Base-by-base conservation (phyloP, 2,113 vertebrate genomes). In the Apistogramma diplotaenia region DNA sequence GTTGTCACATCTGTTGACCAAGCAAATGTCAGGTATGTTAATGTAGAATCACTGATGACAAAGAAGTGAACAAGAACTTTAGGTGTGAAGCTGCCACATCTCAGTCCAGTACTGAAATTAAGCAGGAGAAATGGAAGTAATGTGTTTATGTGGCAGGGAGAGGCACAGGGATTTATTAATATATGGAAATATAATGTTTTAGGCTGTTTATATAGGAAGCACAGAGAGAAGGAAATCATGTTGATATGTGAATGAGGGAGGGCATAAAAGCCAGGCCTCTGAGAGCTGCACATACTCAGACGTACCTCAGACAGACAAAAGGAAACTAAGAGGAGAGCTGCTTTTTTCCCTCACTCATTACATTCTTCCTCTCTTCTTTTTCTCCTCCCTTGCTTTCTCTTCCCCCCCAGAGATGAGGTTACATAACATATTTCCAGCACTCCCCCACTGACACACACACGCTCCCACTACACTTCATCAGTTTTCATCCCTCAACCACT, bases 381-480 rank as follows among this genome's bases (percentile, higher is more conserved):
- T 76, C 83, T 82, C 35, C 33, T 87, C 65, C 67, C 85, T 82
- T 16, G 15, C 49, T 61, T 78, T 83, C 46, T 82, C 62, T 74
- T 83, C 40, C 86, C 85, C 77, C 91, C 79, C 72, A 51, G 83
- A 91, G 91, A 92, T 90, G 75, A 89, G 77, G 88, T 95, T 95
- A 94, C 91, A 93, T 94, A 95, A 95, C 88, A 79, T 86, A 87
- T 94, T 94, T 95, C 93, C 80, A 83, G 58, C 65, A 58, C 33
- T 78, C 87, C 61, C 33, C 57, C 76, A 67, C 79, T 18, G 21
- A 76, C 83, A 85, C 62, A 85, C 62, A 62, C 83, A 79, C 60
- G 73, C 85, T 78, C 58, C 74, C 77, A 65, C 81, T 83, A 55
- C 91, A 91, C 90, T 89, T 91, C 90, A 89, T 91, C 89, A 88